Percentiles rank a stretch among this genome's conserved stretches.
Conservation (phyloP, 2,113 vertebrate species). For the Sitta europaea region DNA sequence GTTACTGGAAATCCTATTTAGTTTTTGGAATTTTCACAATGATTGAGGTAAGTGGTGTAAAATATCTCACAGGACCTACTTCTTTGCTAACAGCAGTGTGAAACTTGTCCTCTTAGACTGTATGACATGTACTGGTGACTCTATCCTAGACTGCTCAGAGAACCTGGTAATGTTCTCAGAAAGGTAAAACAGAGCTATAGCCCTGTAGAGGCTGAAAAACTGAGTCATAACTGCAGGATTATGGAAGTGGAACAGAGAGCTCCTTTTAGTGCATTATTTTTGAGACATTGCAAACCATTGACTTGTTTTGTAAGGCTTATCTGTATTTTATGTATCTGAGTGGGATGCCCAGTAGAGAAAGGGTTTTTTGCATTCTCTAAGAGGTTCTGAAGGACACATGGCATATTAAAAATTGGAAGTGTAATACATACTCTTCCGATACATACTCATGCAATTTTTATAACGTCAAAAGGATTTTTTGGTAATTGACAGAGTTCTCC, state of each 20-base stretch:
- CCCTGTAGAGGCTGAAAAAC: neutral
- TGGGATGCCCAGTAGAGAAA: neutral
- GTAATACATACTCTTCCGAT: neutral
- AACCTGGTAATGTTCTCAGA: neutral
- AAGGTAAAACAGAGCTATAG: neutral
- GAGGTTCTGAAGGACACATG: neutral
- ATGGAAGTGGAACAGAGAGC: neutral
- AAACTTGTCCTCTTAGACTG: neutral
- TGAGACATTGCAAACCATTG: neutral
- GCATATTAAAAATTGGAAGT: neutral
- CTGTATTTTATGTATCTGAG: neutral
- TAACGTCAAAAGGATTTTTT: neutral
- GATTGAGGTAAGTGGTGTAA: conserved; percentile 79
- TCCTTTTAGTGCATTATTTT: neutral
- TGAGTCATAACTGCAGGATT: neutral
- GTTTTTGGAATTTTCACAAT: conserved; percentile 87
- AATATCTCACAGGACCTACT: neutral
- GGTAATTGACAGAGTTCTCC: neutral
- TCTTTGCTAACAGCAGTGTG: neutral
- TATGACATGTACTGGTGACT: neutral
- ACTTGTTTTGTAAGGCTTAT: neutral
- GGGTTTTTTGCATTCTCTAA: neutral
- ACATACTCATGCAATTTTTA: neutral
- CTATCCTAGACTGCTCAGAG: neutral
- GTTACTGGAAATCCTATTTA: conserved; percentile 88